These are phyloP conservation scores for Crenuchus spilurus DNA, from an alignment of 2,797 vertebrate genomes.

Conservation along the genomic window DNA sequence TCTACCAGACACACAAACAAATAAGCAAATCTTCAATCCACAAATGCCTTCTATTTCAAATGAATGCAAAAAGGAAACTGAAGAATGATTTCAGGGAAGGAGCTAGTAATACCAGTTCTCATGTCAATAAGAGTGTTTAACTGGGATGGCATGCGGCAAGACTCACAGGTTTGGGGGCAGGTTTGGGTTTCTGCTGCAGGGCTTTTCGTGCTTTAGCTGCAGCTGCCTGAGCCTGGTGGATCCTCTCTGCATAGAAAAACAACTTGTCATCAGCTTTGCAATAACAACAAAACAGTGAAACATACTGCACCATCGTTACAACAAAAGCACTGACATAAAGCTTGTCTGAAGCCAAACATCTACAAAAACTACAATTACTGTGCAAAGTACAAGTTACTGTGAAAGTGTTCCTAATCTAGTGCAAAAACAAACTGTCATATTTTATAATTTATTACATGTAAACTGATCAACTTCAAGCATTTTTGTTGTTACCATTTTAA, in stretches of 20 bases:
- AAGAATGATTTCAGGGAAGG: not conserved
- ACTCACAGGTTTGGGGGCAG: constrained; percentile 89
- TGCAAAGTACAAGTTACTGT: too few relatives aligned
- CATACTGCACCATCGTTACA: not conserved
- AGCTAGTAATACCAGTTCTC: not conserved
- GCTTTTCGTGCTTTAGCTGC: constrained; percentile 97
- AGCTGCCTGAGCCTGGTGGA: constrained; percentile 96
- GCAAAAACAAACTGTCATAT: too few relatives aligned
- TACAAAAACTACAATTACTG: too few relatives aligned
- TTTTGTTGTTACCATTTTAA: too few relatives aligned
- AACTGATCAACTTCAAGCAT: too few relatives aligned
- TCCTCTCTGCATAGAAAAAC: constrained; percentile 82
- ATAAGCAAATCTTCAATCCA: constrained; percentile 34
- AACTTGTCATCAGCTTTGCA: not conserved
- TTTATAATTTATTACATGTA: too few relatives aligned
- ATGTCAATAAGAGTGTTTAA: not conserved
- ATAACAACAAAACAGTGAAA: not conserved
- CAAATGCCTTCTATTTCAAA: constrained; percentile 34
- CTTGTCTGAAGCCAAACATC: too few relatives aligned
- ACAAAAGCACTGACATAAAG: too few relatives aligned
- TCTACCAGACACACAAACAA: constrained; percentile 72
- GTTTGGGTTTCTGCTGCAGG: constrained; percentile 96
- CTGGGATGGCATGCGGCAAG: not conserved
- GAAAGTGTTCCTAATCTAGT: too few relatives aligned
- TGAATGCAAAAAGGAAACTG: not conserved